Conservation (phyloP, 2,797 vertebrate species). For the Phylloscopus collybita region DNA sequence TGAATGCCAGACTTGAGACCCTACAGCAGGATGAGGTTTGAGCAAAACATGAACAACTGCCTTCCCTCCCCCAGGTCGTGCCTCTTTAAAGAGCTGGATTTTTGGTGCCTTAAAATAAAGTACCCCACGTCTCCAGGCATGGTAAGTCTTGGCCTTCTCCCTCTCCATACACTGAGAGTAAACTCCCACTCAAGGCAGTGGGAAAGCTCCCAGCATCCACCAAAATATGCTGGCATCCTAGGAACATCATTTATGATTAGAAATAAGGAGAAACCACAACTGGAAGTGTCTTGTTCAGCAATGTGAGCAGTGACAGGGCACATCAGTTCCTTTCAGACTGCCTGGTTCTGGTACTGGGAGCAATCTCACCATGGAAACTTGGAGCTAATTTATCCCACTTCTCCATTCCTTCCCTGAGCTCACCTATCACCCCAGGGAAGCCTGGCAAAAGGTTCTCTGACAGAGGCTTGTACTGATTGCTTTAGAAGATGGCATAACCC, state of each 20-base stretch:
- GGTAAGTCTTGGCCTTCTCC: background rate
- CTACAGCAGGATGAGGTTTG: conserved; percentile 54
- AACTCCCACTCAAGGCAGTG: background rate
- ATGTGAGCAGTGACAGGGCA: rapidly evolving
- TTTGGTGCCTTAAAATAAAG: conserved; percentile 27
- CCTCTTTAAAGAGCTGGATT: background rate
- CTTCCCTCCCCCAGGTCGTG: background rate
- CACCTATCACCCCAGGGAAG: background rate
- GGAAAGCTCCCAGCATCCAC: background rate
- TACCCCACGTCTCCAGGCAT: background rate
- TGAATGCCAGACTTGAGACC: conserved; percentile 51
- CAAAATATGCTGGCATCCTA: background rate
- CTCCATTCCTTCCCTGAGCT: background rate
- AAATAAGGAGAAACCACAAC: background rate
- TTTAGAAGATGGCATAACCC: conserved; percentile 2
- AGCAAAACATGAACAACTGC: conserved; percentile 38
- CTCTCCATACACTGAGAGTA: background rate
- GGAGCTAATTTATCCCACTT: background rate
- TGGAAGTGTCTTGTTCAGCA: background rate
- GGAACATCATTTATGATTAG: background rate
- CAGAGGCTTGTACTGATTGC: background rate
- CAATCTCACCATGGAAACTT: background rate
- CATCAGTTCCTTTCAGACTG: background rate
- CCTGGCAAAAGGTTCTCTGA: background rate
- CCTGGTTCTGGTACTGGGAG: background rate